phyloP scores from a whole-genome alignment of 2,113 vertebrate genomes.

The Callipepla squamata region DNA sequence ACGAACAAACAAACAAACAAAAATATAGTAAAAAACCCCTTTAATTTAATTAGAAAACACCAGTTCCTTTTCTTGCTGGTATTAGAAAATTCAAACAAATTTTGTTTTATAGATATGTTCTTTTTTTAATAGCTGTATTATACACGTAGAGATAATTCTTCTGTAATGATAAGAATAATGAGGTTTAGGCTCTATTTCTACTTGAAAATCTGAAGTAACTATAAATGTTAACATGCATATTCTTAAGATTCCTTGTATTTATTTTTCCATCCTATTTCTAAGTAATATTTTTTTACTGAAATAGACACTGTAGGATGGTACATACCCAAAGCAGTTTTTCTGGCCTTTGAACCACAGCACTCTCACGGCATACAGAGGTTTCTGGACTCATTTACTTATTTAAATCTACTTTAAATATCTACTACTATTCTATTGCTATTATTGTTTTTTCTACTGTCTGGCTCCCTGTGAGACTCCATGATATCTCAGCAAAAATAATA shows the following conservation, averaged over 20 bases:
- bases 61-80: neutral
- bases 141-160: neutral
- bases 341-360: neutral
- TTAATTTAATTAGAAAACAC: neutral
- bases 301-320: neutral
- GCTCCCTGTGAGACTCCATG: neutral
- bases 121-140: neutral
- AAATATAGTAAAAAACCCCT: too few species aligned
- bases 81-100: neutral
- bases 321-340: neutral
- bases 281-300: neutral
- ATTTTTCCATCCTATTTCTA: neutral
- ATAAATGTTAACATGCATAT: neutral
- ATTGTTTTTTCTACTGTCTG: neutral
- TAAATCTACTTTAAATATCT: neutral
- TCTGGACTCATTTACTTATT: neutral
- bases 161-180: neutral
- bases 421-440: neutral
- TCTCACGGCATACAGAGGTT: neutral
- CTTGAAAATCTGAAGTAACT: neutral
- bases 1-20: too few species aligned
- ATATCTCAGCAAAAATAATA: neutral
- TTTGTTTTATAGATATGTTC: neutral
- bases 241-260: neutral
- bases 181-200: neutral